These are phyloP conservation scores for Phalacrocorax pelagicus DNA, from an alignment of 2,113 vertebrate species.

Conservation along the genomic window DNA sequence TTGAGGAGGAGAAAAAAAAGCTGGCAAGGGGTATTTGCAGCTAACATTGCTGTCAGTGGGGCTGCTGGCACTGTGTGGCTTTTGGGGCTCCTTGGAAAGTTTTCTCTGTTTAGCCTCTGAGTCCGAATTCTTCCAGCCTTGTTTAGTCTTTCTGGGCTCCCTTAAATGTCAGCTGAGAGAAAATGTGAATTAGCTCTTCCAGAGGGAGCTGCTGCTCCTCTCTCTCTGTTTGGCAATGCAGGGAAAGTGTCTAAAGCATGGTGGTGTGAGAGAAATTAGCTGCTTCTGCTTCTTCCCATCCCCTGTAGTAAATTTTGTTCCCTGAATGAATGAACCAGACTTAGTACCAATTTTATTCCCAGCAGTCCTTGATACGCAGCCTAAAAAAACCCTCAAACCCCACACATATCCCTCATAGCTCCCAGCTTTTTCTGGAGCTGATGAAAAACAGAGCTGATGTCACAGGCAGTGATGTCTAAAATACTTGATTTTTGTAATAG, in stretches of 20 bases:
- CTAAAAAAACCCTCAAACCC: neutral
- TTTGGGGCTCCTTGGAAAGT: neutral
- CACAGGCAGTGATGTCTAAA: neutral
- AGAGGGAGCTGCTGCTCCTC: neutral
- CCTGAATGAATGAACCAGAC: neutral
- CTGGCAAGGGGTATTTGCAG: neutral
- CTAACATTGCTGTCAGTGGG: neutral
- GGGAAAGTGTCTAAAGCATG: neutral
- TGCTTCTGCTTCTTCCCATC: neutral
- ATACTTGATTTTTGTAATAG: neutral
- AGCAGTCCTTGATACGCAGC: neutral
- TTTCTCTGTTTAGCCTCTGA: neutral
- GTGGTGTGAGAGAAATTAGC: neutral
- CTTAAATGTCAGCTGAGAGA: conserved; percentile 14
- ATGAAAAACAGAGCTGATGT: conserved; percentile 25
- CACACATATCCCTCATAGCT: neutral
- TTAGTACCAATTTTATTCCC: neutral
- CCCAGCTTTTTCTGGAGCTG: conserved; percentile 10
- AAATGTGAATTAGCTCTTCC: neutral
- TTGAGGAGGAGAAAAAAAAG: neutral
- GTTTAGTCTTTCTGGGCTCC: conserved; percentile 30
- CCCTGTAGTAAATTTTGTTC: neutral
- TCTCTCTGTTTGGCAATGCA: neutral
- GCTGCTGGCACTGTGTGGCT: neutral
- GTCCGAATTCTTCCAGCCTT: neutral